A percentile compares a stretch with the other conserved stretches of the same genome.
phyloP scores from a whole-genome alignment of 2,797 vertebrate genomes.

The Muscicapa comitata region DNA sequence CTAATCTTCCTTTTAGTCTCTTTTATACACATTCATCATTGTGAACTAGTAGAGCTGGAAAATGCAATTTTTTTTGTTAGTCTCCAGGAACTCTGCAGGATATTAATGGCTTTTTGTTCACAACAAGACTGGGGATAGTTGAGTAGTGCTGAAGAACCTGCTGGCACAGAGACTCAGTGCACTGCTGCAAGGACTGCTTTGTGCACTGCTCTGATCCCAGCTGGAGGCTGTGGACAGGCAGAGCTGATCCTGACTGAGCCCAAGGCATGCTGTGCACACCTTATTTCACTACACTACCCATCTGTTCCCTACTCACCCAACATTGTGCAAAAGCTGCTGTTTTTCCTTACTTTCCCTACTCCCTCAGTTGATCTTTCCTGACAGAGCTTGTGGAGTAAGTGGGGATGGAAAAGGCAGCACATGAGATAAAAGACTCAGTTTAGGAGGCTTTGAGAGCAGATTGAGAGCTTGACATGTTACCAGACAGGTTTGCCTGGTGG shows the following conservation, averaged over 20 bases:
- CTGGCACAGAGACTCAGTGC: not conserved
- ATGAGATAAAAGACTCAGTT: not conserved
- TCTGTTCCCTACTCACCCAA: not conserved
- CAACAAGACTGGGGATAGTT: not conserved
- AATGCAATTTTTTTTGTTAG: not conserved
- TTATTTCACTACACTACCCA: accelerated
- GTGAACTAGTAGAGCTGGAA: not conserved
- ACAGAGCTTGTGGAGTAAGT: not conserved
- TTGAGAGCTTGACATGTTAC: not conserved
- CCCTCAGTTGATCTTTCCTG: not conserved
- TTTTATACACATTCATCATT: not conserved
- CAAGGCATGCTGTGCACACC: not conserved
- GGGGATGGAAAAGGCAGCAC: not conserved
- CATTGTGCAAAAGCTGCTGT: not conserved
- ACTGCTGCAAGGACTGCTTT: not conserved
- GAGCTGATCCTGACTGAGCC: not conserved
- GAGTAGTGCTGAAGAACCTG: not conserved
- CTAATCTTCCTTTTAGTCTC: not conserved
- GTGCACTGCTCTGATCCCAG: not conserved
- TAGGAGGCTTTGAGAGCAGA: not conserved
- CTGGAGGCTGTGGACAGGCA: accelerated
- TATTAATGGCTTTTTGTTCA: not conserved
- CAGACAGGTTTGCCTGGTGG: not conserved
- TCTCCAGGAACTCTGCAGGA: not conserved
- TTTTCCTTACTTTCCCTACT: not conserved